Evolutionary conservation across 2,888 invertebrate genomes (phyloP).

Genomic region (Troglohyphantes excavatus): DNA sequence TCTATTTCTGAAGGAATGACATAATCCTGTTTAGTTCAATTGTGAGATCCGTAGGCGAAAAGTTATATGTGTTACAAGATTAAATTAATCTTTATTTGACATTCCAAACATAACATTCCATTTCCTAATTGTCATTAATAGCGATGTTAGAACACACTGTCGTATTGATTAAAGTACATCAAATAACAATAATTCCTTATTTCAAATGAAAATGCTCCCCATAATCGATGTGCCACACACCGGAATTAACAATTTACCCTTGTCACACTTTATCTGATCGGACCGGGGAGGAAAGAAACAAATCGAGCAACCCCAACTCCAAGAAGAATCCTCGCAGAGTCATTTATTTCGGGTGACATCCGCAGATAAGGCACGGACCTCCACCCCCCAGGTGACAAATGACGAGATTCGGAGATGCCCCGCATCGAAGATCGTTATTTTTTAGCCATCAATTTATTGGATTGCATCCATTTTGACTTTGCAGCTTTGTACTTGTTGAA

Average conservation of each 20-base stretch:
- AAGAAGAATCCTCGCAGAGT: neutral
- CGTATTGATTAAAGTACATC: no score
- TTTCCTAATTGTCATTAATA: no score
- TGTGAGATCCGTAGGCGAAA: no score
- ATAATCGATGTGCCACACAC: neutral
- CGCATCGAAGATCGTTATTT: constrained; percentile 32
- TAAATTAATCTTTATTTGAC: no score
- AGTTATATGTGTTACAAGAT: no score
- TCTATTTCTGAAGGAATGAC: no score
- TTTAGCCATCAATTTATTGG: constrained; percentile 4
- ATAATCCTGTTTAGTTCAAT: no score
- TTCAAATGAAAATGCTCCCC: no score
- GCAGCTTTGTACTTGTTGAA: neutral
- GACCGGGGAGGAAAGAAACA: neutral
- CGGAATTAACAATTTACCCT: neutral
- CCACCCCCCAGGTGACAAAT: constrained; percentile 30
- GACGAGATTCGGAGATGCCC: constrained; percentile 5
- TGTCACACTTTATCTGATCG: neutral
- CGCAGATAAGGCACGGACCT: constrained; percentile 63
- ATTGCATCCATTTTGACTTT: neutral
- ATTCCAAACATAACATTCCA: no score
- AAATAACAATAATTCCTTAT: no score
- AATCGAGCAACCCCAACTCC: neutral
- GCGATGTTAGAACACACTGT: no score
- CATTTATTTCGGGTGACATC: constrained; percentile 52